Evolutionary conservation across 2,888 invertebrate species (phyloP).

Genomic region (Thumatha senex): DNA sequence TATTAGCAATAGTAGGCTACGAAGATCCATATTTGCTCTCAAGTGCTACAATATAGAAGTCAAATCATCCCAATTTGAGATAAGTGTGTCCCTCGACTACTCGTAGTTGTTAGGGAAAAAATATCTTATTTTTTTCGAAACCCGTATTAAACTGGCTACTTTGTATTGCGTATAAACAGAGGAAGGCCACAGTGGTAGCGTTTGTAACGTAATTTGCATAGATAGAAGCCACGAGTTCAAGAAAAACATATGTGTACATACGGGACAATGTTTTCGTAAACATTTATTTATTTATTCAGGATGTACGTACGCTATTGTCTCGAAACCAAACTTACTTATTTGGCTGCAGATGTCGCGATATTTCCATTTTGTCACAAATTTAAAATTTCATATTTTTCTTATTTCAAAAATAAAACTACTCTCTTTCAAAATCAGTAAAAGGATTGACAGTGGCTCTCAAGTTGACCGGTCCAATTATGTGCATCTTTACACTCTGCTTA

Average conservation of each 20-base stretch:
- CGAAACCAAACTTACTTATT: too few species aligned
- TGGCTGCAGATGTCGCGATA: too few species aligned
- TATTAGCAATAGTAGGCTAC: neutral
- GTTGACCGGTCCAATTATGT: too few species aligned
- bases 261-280: constrained; percentile 16
- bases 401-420: too few species aligned
- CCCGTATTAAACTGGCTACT: constrained; percentile 40
- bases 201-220: constrained; percentile 73
- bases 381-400: too few species aligned
- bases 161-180: constrained; percentile 57
- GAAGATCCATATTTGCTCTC: neutral
- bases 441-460: too few species aligned
- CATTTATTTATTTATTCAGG: constrained; percentile 4
- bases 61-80: constrained; percentile 2
- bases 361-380: too few species aligned
- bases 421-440: too few species aligned
- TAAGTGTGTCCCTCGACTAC: neutral
- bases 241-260: constrained; percentile 49
- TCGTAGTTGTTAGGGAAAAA: constrained; percentile 10
- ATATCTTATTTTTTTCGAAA: constrained; percentile 30
- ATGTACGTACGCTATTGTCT: neutral
- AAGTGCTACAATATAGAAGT: neutral
- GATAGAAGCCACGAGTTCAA: constrained; percentile 61
- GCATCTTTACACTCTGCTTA: too few species aligned
- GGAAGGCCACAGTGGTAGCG: constrained; percentile 33